Conservation (phyloP, 1,140 invertebrate genomes). For the Stenopsyche tienmushanensis region DNA sequence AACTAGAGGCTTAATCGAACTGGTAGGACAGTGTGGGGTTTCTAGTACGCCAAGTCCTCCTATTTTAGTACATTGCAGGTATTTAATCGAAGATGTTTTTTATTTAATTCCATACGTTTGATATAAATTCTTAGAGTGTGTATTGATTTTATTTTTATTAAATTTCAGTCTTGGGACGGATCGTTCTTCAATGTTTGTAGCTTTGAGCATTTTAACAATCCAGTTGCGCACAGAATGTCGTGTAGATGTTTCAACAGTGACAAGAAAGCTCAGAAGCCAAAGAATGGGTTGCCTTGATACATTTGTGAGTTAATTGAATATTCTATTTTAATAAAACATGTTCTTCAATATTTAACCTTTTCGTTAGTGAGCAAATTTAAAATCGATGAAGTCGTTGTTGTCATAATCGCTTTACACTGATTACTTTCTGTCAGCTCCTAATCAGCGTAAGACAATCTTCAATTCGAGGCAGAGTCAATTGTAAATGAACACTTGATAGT, state of each 20-base stretch:
- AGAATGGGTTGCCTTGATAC: slow-evolving; percentile 79
- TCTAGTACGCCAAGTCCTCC: slow-evolving; percentile 49
- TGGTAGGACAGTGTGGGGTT: slow-evolving; percentile 70
- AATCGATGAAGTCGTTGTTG: too few relatives aligned
- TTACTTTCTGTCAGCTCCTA: too few relatives aligned
- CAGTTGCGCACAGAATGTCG: slow-evolving; percentile 78
- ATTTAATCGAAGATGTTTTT: too few relatives aligned
- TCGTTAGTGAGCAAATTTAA: too few relatives aligned
- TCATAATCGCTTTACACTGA: too few relatives aligned
- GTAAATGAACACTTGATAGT: too few relatives aligned
- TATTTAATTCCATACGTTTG: too few relatives aligned
- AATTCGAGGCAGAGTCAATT: too few relatives aligned
- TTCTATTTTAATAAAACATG: not conserved
- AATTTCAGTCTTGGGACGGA: slow-evolving; percentile 73
- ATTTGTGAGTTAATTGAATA: slow-evolving; percentile 64
- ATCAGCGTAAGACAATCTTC: too few relatives aligned
- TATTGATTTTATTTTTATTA: slow-evolving; percentile 1
- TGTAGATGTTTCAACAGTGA: slow-evolving; percentile 82
- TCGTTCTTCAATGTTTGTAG: slow-evolving; percentile 85
- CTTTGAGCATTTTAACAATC: slow-evolving; percentile 80
- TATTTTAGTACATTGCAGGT: slow-evolving; percentile 81
- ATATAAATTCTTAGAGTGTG: too few relatives aligned
- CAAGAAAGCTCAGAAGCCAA: slow-evolving; percentile 80
- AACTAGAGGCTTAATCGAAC: slow-evolving; percentile 77
- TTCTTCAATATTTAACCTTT: too few relatives aligned